Percentiles rank a stretch among this genome's conserved stretches.
These are phyloP conservation scores for Protophormia terraenovae DNA, from an alignment of 2,888 invertebrate species.

Conservation along the genomic window DNA sequence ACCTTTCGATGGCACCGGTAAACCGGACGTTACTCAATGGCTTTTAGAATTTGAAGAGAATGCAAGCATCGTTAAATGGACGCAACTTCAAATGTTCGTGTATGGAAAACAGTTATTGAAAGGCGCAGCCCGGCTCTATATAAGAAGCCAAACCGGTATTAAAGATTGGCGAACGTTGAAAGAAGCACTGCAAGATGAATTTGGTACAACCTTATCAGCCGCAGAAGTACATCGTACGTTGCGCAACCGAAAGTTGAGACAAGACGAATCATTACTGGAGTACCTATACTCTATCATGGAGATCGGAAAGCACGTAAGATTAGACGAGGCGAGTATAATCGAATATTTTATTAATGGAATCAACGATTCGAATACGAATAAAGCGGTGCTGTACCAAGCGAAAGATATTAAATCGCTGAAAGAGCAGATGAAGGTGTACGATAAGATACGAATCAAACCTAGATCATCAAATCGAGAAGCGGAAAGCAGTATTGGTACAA, in stretches of 20 bases:
- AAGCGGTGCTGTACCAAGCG: background rate
- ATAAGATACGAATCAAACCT: background rate
- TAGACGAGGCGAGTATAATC: too few relatives aligned
- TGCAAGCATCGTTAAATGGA: too few relatives aligned
- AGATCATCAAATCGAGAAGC: background rate
- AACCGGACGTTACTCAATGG: background rate
- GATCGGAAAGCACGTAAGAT: too few relatives aligned
- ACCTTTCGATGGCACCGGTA: background rate
- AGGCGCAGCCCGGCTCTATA: background rate
- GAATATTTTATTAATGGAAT: background rate
- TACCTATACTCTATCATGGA: background rate
- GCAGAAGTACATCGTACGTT: background rate
- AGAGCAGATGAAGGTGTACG: background rate
- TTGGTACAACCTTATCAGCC: background rate
- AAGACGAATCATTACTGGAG: background rate
- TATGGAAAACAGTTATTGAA: background rate
- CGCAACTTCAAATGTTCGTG: too few relatives aligned
- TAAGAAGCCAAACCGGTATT: too few relatives aligned
- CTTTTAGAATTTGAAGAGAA: too few relatives aligned
- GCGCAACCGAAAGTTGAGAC: background rate
- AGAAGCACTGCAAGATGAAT: too few relatives aligned
- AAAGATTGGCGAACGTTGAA: too few relatives aligned
- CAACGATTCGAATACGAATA: background rate
- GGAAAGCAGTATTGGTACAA: too few relatives aligned
- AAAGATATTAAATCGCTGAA: background rate